Evolutionary conservation across 2,888 invertebrate species (phyloP).

Genomic region (Oscheius sp.): DNA sequence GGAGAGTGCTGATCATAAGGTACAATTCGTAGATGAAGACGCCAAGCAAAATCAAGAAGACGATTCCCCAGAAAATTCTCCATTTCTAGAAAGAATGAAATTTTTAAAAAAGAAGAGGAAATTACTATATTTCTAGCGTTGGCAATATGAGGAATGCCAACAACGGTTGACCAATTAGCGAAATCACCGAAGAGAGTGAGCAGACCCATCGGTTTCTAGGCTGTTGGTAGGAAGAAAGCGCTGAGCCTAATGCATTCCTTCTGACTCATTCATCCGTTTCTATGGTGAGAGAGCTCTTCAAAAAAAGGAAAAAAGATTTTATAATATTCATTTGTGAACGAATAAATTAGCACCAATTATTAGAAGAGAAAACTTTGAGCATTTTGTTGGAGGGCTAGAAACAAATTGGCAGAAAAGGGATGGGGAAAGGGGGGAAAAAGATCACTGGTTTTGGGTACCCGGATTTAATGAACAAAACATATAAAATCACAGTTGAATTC

Average conservation of each 20-base stretch:
- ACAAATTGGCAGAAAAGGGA: background rate
- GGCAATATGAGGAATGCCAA: conserved; percentile 51
- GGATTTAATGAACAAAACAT: background rate
- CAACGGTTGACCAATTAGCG: conserved; percentile 56
- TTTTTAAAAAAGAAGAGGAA: too few species aligned
- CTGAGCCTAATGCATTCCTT: too few species aligned
- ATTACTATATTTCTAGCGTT: conserved; percentile 45
- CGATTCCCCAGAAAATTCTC: conserved; percentile 49
- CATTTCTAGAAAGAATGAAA: conserved; percentile 34
- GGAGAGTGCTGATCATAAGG: conserved; percentile 47
- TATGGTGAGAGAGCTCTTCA: background rate
- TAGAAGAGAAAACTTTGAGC: conserved; percentile 6
- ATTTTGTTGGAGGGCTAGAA: background rate
- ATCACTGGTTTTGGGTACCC: conserved; percentile 19
- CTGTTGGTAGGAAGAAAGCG: background rate
- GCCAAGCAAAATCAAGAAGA: conserved; percentile 40
- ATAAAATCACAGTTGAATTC: conserved; percentile 25
- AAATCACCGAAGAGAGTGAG: conserved; percentile 53
- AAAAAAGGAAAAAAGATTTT: background rate
- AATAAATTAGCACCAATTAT: background rate
- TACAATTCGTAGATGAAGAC: conserved; percentile 49
- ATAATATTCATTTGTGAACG: background rate
- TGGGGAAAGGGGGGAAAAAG: background rate
- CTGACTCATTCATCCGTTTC: background rate
- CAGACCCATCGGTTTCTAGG: conserved; percentile 34